phyloP scores from a whole-genome alignment of 2,797 vertebrate genomes.

The Malacoctenus gilli region DNA sequence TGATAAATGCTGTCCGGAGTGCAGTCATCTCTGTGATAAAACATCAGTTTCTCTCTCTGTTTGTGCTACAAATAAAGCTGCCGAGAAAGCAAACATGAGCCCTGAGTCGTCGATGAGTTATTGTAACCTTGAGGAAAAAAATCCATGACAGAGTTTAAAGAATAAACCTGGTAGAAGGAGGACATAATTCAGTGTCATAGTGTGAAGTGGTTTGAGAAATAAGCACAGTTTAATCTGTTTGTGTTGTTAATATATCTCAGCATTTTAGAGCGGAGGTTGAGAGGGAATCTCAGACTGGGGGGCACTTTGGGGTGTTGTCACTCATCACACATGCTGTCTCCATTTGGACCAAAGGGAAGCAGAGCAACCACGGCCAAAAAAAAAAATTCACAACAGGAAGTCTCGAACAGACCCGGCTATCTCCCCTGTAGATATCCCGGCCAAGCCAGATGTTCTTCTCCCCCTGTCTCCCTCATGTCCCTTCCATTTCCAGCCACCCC shows the following conservation, averaged over 20 bases:
- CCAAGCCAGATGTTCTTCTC: constrained; percentile 76
- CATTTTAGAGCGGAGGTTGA: constrained; percentile 8
- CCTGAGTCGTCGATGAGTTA: too few relatives aligned
- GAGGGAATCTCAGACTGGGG: constrained; percentile 18
- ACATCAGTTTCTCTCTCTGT: constrained; percentile 7
- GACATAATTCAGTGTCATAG: constrained; percentile 25
- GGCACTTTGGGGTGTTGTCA: constrained; percentile 40
- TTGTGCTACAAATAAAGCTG: background rate
- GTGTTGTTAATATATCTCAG: constrained; percentile 18
- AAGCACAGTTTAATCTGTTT: constrained; percentile 24
- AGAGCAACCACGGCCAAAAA: constrained; percentile 48
- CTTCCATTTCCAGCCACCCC: constrained; percentile 20
- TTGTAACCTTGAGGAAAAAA: constrained; percentile 30
- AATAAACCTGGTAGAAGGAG: constrained; percentile 8
- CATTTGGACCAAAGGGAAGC: constrained; percentile 73
- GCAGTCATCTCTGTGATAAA: background rate
- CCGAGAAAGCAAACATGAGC: constrained; percentile 28
- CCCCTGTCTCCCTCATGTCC: constrained; percentile 20
- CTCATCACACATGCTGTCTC: constrained; percentile 72
- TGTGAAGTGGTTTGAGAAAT: constrained; percentile 14
- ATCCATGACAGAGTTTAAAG: constrained; percentile 1
- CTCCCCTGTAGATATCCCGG: constrained; percentile 60
- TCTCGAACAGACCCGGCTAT: constrained; percentile 65
- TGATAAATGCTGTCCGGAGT: constrained; percentile 19
- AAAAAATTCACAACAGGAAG: constrained; percentile 75